These are phyloP conservation scores for Himalopsyche tibetana DNA, from an alignment of 2,888 invertebrate genomes.

Conservation along the genomic window DNA sequence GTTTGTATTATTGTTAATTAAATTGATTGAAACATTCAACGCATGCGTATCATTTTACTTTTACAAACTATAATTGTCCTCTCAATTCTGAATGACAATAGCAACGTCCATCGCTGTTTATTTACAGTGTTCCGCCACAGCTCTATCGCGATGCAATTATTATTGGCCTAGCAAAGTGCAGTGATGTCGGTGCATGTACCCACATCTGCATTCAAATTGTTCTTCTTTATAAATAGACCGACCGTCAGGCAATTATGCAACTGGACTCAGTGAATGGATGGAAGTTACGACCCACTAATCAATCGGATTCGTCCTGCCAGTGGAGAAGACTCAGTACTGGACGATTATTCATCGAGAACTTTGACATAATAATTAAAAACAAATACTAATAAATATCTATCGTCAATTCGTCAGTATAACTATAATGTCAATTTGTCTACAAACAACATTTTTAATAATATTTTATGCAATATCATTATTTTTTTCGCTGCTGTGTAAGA, in stretches of 20 bases:
- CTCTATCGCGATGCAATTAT: constrained; percentile 38
- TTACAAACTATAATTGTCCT: no score
- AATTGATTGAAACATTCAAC: neutral
- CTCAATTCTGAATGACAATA: constrained; percentile 17
- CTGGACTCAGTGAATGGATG: constrained; percentile 35
- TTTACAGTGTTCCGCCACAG: constrained; percentile 4
- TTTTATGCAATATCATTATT: no score
- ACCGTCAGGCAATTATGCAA: constrained; percentile 44
- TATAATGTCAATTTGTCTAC: no score
- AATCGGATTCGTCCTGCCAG: constrained; percentile 32
- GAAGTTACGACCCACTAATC: constrained; percentile 41
- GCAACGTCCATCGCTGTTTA: constrained; percentile 6
- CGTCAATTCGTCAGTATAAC: no score
- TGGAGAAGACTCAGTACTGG: neutral
- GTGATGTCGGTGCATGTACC: neutral
- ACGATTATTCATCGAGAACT: no score
- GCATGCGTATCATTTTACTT: neutral
- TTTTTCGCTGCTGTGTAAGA: no score
- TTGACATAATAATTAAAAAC: no score
- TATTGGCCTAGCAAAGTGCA: constrained; percentile 42
- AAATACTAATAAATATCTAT: no score
- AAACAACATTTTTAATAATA: no score
- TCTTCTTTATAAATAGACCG: constrained; percentile 43
- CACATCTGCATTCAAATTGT: constrained; percentile 29
- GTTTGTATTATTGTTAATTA: no score